Base-by-base conservation (phyloP, 2,113 vertebrate species). In the Varanus salvator region DNA sequence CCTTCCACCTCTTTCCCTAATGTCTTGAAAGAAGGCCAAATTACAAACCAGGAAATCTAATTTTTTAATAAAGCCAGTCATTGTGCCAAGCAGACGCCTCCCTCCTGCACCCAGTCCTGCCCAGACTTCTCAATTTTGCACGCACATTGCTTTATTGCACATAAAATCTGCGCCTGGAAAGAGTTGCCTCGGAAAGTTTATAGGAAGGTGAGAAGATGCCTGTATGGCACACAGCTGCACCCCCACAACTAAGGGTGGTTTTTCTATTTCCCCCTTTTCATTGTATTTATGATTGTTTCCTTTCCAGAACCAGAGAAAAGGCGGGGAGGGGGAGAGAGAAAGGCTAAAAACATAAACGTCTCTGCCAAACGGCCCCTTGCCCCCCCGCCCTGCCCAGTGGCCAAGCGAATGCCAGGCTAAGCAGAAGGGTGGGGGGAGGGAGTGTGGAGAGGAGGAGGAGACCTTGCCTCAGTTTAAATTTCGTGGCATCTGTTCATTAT, bases 401-500 rank as follows among this genome's bases (percentile, higher is more conserved):
- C 93, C 95, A 95, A 91, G 92, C 91, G 94, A 91, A 75, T 97
- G 97, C 96, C 97, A 98, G 96, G 96, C 96, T 93, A 95, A 96
- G 95, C 95, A 95, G 97, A 94, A 96, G 97, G 96, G 98, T 96
- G 93, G 95, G 95, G 97, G 95, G 98, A 98, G 96, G 90, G 89
- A 90, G 81, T 94, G 96, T 96, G 96, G 92, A 94, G 95, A 94
- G 94, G 93, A 97, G 97, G 97, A 97, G 97, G 97, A 98, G 97
- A 97, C 94, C 96, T 95, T 96, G 97, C 96, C 97, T 97, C 97
- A 97, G 97, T 97, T 97, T 98, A 98, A 98, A 98, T 98, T 98
- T 98, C 98, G 97, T 97, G 98, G 98, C 98, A 98, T 98, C 98
- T 98, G 98, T 98, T 98, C 98, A 98, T 98, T 97, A 98, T 98